A percentile compares a stretch with the other conserved stretches of the same genome.
Evolutionary conservation across 2,888 invertebrate genomes (phyloP).

Genomic region (Hemithea aestivaria): DNA sequence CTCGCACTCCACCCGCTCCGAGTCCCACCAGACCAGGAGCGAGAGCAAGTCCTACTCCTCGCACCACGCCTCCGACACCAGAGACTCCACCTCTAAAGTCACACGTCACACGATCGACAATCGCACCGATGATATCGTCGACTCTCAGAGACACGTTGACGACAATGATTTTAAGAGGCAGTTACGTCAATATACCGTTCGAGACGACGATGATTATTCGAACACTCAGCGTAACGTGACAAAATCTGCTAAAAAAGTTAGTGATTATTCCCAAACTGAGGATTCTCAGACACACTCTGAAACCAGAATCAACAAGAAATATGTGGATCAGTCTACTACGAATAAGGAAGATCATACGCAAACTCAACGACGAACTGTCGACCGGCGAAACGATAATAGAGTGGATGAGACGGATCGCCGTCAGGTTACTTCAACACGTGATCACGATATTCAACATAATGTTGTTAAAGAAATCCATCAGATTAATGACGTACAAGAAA

Average conservation of each 20-base stretch:
- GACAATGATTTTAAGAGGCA: constrained; percentile 52
- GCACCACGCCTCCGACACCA: constrained; percentile 45
- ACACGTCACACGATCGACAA: constrained; percentile 41
- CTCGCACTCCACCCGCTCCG: constrained; percentile 52
- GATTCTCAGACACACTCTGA: constrained; percentile 21
- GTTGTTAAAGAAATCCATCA: constrained; percentile 38
- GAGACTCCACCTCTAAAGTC: constrained; percentile 45
- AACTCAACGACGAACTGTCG: constrained; percentile 24
- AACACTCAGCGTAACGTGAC: constrained; percentile 28
- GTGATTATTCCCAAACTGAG: constrained; percentile 28
- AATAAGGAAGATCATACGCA: constrained; percentile 27
- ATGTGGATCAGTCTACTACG: constrained; percentile 25
- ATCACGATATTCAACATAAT: constrained; percentile 26
- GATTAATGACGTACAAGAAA: constrained; percentile 26
- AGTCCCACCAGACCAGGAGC: constrained; percentile 44
- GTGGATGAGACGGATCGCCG: constrained; percentile 32
- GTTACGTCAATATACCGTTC: constrained; percentile 31
- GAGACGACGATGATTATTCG: constrained; percentile 30
- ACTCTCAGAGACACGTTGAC: constrained; percentile 58
- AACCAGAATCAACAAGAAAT: constrained; percentile 24
- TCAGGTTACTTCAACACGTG: constrained; percentile 28
- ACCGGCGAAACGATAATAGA: constrained; percentile 27
- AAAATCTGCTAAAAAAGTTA: constrained; percentile 25
- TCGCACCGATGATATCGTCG: constrained; percentile 28
- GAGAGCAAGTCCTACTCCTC: constrained; percentile 53